Evolutionary conservation across 2,113 vertebrate genomes (phyloP).

Genomic region (Mirza zaza): DNA sequence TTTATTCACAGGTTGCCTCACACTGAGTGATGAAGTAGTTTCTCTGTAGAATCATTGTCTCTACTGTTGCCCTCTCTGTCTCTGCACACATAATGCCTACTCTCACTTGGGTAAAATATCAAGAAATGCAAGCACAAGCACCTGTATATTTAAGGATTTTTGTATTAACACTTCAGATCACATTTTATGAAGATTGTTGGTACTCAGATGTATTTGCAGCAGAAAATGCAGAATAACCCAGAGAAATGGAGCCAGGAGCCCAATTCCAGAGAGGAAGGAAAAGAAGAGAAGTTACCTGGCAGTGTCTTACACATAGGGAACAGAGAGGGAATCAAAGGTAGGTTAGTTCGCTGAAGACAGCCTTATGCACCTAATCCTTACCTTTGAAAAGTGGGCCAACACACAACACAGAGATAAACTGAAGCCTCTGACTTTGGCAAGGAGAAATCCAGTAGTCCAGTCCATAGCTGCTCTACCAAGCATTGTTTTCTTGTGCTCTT

Average conservation of each 20-base stretch:
- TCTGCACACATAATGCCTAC: neutral
- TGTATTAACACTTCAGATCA: constrained; percentile 40
- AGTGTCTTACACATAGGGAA: neutral
- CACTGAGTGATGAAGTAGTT: neutral
- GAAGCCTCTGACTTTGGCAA: neutral
- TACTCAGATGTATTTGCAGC: neutral
- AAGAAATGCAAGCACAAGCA: neutral
- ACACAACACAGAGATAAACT: neutral
- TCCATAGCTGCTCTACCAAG: neutral
- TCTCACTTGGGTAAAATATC: constrained; percentile 20
- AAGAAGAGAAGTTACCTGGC: neutral
- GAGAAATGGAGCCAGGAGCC: constrained; percentile 34
- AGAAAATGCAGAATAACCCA: constrained; percentile 35
- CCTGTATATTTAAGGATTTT: constrained; percentile 31
- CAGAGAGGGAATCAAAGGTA: neutral
- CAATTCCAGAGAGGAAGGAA: constrained; percentile 5
- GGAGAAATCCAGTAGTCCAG: neutral
- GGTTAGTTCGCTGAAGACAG: neutral
- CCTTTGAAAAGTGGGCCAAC: neutral
- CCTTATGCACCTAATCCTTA: neutral
- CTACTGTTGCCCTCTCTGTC: neutral
- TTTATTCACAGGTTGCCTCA: constrained; percentile 41
- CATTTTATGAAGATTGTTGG: constrained; percentile 32
- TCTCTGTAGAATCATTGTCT: neutral
- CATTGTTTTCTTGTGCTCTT: neutral